Evolutionary conservation across 2,113 vertebrate genomes (phyloP).

Genomic region (Poicephalus meyeri): DNA sequence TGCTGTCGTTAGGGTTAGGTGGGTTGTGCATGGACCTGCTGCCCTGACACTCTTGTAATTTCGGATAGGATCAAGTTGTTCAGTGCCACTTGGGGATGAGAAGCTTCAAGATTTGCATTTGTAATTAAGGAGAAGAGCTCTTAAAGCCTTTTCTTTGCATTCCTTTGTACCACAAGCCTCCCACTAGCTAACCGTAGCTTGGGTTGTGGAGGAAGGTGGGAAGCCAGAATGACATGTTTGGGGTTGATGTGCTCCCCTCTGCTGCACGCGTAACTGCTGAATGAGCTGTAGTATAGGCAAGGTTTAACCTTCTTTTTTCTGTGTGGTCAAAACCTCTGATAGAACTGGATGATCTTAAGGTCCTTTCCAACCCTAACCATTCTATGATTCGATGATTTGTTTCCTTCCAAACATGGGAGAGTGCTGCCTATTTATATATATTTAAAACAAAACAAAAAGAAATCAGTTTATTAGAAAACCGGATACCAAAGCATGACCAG

Average conservation of each 20-base stretch:
- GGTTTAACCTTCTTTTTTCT: not conserved
- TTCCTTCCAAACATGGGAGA: not conserved
- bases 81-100: not conserved
- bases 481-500: not conserved
- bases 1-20: not conserved
- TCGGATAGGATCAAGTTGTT: not conserved
- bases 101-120: constrained; percentile 17
- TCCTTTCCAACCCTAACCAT: not conserved
- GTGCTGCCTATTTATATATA: not conserved
- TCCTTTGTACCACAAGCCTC: constrained; percentile 31
- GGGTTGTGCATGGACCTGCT: not conserved
- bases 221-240: not conserved
- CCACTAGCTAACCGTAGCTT: not conserved
- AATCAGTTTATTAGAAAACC: not conserved
- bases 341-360: not conserved
- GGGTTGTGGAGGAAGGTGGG: not conserved
- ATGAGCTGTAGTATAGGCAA: not conserved
- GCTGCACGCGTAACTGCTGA: not conserved
- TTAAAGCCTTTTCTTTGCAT: constrained; percentile 20
- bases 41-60: rapidly evolving
- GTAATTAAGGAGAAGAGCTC: not conserved
- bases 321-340: not conserved
- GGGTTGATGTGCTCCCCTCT: not conserved
- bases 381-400: not conserved
- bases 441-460: not conserved